Percentiles rank a stretch among this genome's conserved stretches.
Conservation (phyloP, 2,113 vertebrate genomes). For the Pteruthius melanotis region DNA sequence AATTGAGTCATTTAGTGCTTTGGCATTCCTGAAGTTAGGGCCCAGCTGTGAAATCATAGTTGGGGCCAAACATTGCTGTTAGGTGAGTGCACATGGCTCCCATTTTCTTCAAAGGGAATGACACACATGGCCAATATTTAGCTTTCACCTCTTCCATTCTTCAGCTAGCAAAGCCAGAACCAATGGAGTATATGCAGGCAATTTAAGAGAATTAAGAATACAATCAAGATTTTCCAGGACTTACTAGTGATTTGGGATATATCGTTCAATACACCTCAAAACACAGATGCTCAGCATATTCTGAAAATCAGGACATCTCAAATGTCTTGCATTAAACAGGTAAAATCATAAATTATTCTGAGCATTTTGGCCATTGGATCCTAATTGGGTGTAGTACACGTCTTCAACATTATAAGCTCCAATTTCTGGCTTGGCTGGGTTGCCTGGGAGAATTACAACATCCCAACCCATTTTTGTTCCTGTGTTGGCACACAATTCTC, state of each 20-base stretch:
- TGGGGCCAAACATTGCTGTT: slow-evolving; percentile 41
- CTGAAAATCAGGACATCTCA: not conserved
- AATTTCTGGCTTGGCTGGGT: not conserved
- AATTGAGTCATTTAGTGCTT: slow-evolving; percentile 57
- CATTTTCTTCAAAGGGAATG: slow-evolving; percentile 67
- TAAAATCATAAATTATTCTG: slow-evolving; percentile 15
- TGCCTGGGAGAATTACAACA: not conserved
- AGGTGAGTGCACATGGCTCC: slow-evolving; percentile 65
- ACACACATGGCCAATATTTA: slow-evolving; percentile 63
- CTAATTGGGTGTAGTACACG: not conserved
- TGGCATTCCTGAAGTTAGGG: slow-evolving; percentile 44
- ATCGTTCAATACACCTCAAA: slow-evolving; percentile 34
- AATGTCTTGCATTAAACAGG: not conserved
- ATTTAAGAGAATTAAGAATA: slow-evolving; percentile 53
- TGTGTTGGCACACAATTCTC: not conserved
- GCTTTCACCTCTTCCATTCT: slow-evolving; percentile 61
- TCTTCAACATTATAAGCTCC: not conserved
- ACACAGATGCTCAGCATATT: not conserved
- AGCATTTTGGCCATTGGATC: not conserved
- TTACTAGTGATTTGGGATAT: slow-evolving; percentile 24
- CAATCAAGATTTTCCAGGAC: slow-evolving; percentile 40
- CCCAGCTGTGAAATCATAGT: slow-evolving; percentile 62
- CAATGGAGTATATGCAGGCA: slow-evolving; percentile 14
- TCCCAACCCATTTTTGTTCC: not conserved
- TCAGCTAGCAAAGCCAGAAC: slow-evolving; percentile 41